A percentile compares a stretch with the other conserved stretches of the same genome.
Evolutionary conservation across 2,113 vertebrate genomes (phyloP).

Genomic region (Oceanodroma tethys): DNA sequence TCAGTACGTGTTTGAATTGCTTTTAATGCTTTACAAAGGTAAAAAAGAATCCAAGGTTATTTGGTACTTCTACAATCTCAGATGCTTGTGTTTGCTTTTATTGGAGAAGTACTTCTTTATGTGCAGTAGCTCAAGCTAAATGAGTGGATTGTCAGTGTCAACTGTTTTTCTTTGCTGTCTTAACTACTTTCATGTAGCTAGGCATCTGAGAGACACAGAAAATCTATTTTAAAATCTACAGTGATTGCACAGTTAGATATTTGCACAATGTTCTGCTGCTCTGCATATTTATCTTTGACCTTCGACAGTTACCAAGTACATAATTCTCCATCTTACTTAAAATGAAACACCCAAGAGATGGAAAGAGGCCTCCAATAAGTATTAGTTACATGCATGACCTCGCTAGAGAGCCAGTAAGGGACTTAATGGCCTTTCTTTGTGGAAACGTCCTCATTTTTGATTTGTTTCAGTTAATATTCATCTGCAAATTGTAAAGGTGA

Average conservation of each 20-base stretch:
- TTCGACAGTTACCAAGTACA: neutral
- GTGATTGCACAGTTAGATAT: neutral
- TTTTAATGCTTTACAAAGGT: neutral
- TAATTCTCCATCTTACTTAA: neutral
- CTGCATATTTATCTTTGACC: constrained; percentile 28
- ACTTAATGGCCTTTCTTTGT: neutral
- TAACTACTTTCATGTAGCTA: neutral
- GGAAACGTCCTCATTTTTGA: neutral
- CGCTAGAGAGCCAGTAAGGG: neutral
- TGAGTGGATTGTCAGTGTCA: constrained; percentile 11
- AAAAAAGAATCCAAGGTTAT: neutral
- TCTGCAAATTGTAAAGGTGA: neutral
- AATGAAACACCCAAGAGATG: neutral
- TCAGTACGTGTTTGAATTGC: neutral
- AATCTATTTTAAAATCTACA: constrained; percentile 16
- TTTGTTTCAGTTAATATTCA: neutral
- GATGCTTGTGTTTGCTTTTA: neutral
- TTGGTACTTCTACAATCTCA: neutral
- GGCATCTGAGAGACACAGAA: neutral
- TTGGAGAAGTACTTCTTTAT: neutral
- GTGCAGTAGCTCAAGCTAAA: neutral
- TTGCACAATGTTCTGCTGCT: constrained; percentile 11
- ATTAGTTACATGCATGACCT: neutral
- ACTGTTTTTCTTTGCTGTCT: constrained; percentile 13
- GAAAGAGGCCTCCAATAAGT: neutral